A percentile compares a stretch with the other conserved stretches of the same genome.
phyloP scores from a whole-genome alignment of 1,140 invertebrate species.

The Procambarus clarkii region DNA sequence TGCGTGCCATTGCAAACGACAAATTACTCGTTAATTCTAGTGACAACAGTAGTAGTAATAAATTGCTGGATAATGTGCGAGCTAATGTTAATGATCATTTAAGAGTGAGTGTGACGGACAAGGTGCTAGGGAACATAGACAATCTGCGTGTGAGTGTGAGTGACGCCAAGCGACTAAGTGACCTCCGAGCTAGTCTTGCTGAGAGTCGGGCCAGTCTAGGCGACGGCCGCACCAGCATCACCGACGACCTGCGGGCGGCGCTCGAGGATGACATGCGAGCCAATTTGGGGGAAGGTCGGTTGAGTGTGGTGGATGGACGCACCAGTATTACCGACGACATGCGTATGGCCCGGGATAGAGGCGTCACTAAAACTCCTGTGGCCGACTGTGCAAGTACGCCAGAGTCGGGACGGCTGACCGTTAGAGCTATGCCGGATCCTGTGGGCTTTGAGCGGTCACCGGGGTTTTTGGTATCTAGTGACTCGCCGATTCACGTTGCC shows the following conservation, averaged over 20 bases:
- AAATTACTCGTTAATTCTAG: slow-evolving; percentile 49
- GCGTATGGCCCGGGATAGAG: slow-evolving; percentile 33
- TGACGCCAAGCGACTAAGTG: slow-evolving; percentile 52
- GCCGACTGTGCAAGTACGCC: slow-evolving; percentile 48
- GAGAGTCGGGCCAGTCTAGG: slow-evolving; percentile 30
- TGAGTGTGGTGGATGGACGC: slow-evolving; percentile 35
- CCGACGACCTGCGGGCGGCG: slow-evolving; percentile 54
- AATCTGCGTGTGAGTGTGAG: slow-evolving; percentile 52
- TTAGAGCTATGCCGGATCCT: slow-evolving; percentile 78
- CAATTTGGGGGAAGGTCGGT: slow-evolving; percentile 73
- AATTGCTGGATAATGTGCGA: slow-evolving; percentile 45
- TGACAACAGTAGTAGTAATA: slow-evolving; percentile 44
- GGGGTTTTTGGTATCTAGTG: slow-evolving; percentile 31
- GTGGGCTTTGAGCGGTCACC: slow-evolving; percentile 73
- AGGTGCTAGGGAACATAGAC: slow-evolving; percentile 1
- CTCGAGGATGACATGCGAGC: slow-evolving; percentile 39
- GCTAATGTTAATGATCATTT: slow-evolving; percentile 54
- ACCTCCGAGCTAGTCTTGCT: slow-evolving; percentile 46
- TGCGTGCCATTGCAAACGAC: slow-evolving; percentile 52
- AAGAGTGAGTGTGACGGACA: slow-evolving; percentile 46
- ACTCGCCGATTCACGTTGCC: slow-evolving; percentile 72
- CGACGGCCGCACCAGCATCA: slow-evolving; percentile 64
- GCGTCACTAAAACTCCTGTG: slow-evolving; percentile 44
- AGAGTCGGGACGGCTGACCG: slow-evolving; percentile 76
- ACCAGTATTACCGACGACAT: slow-evolving; percentile 65